phyloP scores from a whole-genome alignment of 35 echinoderm and acorn worm species.

The Diadema setosum region DNA sequence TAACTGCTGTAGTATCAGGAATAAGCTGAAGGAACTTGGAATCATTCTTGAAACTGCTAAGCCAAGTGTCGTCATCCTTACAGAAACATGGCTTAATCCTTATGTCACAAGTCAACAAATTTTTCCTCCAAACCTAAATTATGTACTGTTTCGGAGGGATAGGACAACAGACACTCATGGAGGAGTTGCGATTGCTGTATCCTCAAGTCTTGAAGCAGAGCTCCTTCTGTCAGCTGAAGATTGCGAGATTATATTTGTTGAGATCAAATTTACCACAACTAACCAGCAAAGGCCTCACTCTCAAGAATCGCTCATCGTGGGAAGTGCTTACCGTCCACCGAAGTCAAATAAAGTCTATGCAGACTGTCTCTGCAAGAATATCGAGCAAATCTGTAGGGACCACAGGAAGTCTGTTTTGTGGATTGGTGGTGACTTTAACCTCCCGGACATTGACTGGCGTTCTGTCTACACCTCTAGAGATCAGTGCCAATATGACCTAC shows the following conservation, averaged over 20 bases:
- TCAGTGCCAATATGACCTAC: constrained; percentile 30
- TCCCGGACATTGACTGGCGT: constrained; percentile 49
- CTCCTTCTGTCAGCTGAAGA: background rate
- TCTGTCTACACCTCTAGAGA: background rate
- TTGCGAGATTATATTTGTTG: background rate
- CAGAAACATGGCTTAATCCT: constrained; percentile 7
- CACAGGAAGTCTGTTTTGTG: constrained; percentile 40
- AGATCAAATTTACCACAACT: background rate
- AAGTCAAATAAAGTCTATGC: constrained; percentile 2
- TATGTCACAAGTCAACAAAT: background rate
- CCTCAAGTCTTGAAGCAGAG: background rate
- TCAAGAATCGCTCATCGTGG: constrained; percentile 4
- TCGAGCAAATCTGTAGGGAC: background rate
- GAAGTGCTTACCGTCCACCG: constrained; percentile 33
- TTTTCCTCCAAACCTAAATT: background rate
- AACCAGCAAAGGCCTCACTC: background rate
- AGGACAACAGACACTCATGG: background rate
- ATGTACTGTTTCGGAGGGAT: constrained; percentile 12
- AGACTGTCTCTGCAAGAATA: background rate
- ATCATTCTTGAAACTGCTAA: constrained; percentile 9
- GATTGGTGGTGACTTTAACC: constrained; percentile 56
- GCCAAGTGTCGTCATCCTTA: constrained; percentile 11
- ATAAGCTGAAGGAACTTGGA: background rate
- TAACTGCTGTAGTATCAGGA: background rate
- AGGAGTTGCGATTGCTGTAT: background rate